Conservation (phyloP, 2,797 vertebrate genomes). For the Glossophaga mutica region DNA sequence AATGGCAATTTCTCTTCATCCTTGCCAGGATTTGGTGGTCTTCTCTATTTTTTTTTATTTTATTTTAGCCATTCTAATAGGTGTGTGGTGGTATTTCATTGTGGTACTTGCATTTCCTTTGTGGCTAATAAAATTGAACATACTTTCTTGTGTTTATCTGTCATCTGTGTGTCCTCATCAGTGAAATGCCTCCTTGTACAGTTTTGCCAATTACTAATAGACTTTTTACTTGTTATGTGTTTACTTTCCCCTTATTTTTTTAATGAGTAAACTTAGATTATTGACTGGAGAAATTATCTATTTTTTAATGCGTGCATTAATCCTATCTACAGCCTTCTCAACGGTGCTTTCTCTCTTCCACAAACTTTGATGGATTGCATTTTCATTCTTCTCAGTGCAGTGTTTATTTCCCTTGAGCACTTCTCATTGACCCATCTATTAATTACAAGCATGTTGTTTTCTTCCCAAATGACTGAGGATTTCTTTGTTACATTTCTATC, state of each 20-base stretch:
- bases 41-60: neutral
- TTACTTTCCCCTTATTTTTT: neutral
- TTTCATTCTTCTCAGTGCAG: neutral
- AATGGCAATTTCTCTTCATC: neutral
- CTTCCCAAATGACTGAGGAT: neutral
- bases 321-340: neutral
- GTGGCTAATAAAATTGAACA: neutral
- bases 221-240: neutral
- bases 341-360: neutral
- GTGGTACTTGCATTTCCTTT: neutral
- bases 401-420: neutral
- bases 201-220: neutral
- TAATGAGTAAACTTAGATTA: neutral
- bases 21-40: neutral
- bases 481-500: neutral
- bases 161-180: neutral
- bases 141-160: neutral
- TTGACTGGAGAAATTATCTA: neutral
- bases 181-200: neutral
- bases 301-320: neutral
- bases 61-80: neutral
- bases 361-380: neutral
- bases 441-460: neutral
- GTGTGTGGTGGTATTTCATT: neutral
- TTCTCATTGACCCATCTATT: neutral